Conservation (phyloP, 2,797 vertebrate species). For the Karalla daura region DNA sequence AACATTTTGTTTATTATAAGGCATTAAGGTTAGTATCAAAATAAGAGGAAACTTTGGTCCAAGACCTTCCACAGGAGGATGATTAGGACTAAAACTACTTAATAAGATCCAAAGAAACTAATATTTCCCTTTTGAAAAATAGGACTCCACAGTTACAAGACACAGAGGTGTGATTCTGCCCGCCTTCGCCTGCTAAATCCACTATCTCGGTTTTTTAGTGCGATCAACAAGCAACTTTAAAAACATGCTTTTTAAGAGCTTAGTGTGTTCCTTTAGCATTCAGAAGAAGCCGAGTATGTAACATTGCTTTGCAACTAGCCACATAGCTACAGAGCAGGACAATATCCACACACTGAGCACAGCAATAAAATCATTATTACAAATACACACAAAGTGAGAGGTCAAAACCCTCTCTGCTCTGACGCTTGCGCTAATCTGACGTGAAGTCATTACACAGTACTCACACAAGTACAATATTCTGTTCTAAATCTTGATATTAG, state of each 20-base stretch:
- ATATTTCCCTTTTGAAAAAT: slow-evolving; percentile 34
- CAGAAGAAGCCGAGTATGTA: slow-evolving; percentile 35
- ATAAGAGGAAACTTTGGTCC: slow-evolving; percentile 77
- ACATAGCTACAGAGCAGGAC: slow-evolving; percentile 48
- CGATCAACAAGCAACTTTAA: slow-evolving; percentile 25
- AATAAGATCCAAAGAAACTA: slow-evolving; percentile 39
- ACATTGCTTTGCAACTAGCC: slow-evolving; percentile 38
- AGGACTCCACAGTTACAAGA: slow-evolving; percentile 7
- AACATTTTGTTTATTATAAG: slow-evolving; percentile 62
- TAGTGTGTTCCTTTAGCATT: slow-evolving; percentile 56
- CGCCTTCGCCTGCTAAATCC: background rate
- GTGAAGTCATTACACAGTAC: slow-evolving; percentile 22
- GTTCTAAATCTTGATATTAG: slow-evolving; percentile 38
- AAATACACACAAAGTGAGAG: slow-evolving; percentile 67
- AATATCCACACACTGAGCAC: slow-evolving; percentile 65
- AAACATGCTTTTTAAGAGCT: slow-evolving; percentile 42
- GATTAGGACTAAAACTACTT: slow-evolving; percentile 36
- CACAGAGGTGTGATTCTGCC: background rate
- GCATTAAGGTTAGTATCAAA: slow-evolving; percentile 69
- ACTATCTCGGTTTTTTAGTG: slow-evolving; percentile 19
- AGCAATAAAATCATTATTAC: slow-evolving; percentile 66
- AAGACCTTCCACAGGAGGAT: slow-evolving; percentile 64
- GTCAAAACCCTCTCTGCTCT: slow-evolving; percentile 26
- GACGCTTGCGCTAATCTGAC: slow-evolving; percentile 36
- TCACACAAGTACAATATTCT: slow-evolving; percentile 17